Conservation (phyloP, 30 jellyfish, hydroid and myxozoan genomes). For the Cassiopea andromeda region DNA sequence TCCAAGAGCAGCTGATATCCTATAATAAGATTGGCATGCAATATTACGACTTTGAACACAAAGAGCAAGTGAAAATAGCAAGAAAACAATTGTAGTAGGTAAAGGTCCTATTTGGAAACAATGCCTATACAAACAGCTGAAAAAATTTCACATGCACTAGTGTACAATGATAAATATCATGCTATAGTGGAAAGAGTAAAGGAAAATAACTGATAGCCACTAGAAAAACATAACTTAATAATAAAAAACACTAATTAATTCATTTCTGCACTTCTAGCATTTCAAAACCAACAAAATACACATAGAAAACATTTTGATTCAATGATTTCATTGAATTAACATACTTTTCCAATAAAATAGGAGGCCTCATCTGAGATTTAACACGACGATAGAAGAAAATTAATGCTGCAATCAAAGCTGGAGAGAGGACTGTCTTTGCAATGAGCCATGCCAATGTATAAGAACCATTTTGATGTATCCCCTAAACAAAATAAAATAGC, state of each 20-base stretch:
- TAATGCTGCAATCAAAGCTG: slow-evolving; percentile 78
- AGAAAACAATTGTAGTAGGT: too few relatives aligned
- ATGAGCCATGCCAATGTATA: slow-evolving; percentile 90
- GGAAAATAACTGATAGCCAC: too few relatives aligned
- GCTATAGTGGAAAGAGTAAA: too few relatives aligned
- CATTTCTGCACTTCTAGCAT: not conserved
- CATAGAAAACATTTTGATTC: not conserved
- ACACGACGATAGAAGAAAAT: slow-evolving; percentile 79
- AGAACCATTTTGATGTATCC: slow-evolving; percentile 76
- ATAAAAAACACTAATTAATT: too few relatives aligned
- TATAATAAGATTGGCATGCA: not conserved
- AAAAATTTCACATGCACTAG: too few relatives aligned
- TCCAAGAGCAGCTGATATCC: slow-evolving; percentile 74
- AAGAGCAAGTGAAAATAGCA: too few relatives aligned
- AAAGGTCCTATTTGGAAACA: too few relatives aligned
- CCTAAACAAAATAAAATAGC: not conserved
- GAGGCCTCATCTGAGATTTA: slow-evolving; percentile 73
- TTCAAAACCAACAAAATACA: not conserved
- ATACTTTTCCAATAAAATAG: slow-evolving; percentile 87
- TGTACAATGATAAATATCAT: too few relatives aligned
- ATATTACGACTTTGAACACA: too few relatives aligned
- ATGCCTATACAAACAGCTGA: too few relatives aligned
- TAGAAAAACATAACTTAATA: too few relatives aligned
- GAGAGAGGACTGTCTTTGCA: slow-evolving; percentile 85
- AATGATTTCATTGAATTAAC: not conserved